phyloP scores from a whole-genome alignment of 1,140 invertebrate species.

The Heliconius melpomene region DNA sequence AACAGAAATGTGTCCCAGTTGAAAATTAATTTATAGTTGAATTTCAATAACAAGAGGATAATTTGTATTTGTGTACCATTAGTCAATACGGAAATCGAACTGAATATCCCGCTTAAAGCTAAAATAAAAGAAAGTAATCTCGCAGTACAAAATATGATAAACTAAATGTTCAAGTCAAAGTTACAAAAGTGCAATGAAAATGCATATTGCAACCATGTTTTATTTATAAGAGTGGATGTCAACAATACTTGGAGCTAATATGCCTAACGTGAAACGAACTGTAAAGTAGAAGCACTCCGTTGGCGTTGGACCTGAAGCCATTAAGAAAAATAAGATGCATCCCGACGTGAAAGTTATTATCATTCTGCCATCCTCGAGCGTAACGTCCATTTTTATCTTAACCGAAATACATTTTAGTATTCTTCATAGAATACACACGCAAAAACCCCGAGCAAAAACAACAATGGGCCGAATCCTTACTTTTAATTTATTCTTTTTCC shows the following conservation, averaged over 20 bases:
- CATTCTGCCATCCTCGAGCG: slow-evolving; percentile 42
- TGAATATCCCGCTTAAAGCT: too few species aligned
- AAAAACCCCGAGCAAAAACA: slow-evolving; percentile 55
- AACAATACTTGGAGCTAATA: slow-evolving; percentile 29
- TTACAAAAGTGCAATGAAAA: slow-evolving; percentile 4
- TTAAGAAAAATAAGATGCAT: slow-evolving; percentile 43
- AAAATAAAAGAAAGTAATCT: background rate
- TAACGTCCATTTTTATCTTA: slow-evolving; percentile 47
- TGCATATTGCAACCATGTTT: slow-evolving; percentile 6
- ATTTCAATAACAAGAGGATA: background rate
- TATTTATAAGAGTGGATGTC: slow-evolving; percentile 13
- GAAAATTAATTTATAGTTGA: background rate
- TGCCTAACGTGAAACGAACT: slow-evolving; percentile 5
- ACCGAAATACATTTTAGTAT: slow-evolving; percentile 56
- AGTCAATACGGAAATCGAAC: too few species aligned
- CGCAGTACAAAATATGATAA: background rate
- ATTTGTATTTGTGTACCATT: too few species aligned
- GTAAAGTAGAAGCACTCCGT: slow-evolving; percentile 19
- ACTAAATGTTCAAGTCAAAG: background rate
- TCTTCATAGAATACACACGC: slow-evolving; percentile 53
- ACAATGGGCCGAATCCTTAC: slow-evolving; percentile 60
- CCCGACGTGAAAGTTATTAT: slow-evolving; percentile 48
- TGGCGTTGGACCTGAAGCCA: slow-evolving; percentile 34
- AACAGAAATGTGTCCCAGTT: background rate
- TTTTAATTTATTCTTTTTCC: slow-evolving; percentile 71